These are phyloP conservation scores for Aulostomus chinensis DNA, from an alignment of 2,797 vertebrate genomes.

Conservation along the genomic window DNA sequence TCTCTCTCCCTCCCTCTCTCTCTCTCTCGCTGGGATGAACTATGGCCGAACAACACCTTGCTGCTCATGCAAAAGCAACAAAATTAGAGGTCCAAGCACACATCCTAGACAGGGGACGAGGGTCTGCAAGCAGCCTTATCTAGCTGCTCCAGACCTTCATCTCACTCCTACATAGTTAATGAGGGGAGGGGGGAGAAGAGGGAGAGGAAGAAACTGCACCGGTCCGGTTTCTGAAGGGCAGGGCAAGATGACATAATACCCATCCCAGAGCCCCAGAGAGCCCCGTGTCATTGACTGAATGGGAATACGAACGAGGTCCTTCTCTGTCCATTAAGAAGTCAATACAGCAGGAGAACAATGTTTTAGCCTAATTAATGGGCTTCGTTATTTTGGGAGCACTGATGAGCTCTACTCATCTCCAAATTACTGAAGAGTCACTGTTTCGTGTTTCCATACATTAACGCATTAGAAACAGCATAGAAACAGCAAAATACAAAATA, in stretches of 20 bases:
- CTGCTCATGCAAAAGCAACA: too few species aligned
- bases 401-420: conserved; percentile 73
- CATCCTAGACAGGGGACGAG: conserved; percentile 23
- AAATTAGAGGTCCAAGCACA: too few species aligned
- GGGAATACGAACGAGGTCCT: conserved; percentile 79
- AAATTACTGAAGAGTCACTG: conserved; percentile 72
- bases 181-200: conserved; percentile 58
- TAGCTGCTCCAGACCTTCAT: conserved; percentile 61
- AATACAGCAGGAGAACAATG: conserved; percentile 79
- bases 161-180: conserved; percentile 80
- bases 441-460: too few species aligned
- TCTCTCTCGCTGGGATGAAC: too few species aligned
- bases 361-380: conserved; percentile 83
- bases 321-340: conserved; percentile 84
- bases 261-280: conserved; percentile 68
- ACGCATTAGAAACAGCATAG: too few species aligned
- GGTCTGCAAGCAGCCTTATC: conserved; percentile 67
- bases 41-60: too few species aligned
- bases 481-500: too few species aligned
- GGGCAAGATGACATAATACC: conserved; percentile 79
- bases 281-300: conserved; percentile 76
- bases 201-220: conserved; percentile 55
- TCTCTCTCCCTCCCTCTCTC: too few species aligned
- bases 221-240: conserved; percentile 78
- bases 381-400: conserved; percentile 68